A percentile compares a stretch with the other conserved stretches of the same genome.
phyloP scores from a whole-genome alignment of 2,797 vertebrate genomes.

The Ispidina picta region DNA sequence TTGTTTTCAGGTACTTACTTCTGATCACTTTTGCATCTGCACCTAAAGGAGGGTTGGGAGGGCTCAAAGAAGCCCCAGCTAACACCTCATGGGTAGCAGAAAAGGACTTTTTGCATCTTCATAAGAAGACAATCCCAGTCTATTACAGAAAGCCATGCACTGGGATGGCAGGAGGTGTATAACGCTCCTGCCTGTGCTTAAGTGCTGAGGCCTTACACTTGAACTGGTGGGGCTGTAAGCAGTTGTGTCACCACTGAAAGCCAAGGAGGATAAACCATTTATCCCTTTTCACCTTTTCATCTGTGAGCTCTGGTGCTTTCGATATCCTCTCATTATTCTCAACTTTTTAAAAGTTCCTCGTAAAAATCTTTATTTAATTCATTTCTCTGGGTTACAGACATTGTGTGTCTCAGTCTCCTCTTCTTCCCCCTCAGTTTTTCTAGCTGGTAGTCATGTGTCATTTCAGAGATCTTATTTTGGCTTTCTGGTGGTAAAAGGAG shows the following conservation, averaged over 20 bases:
- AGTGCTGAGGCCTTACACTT: background rate
- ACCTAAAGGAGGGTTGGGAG: background rate
- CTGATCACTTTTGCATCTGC: background rate
- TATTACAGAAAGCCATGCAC: background rate
- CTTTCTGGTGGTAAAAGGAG: constrained; percentile 51
- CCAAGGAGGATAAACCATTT: background rate
- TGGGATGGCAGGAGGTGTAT: background rate
- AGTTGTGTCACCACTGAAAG: constrained; percentile 57
- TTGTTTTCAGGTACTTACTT: background rate
- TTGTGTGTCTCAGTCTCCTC: background rate
- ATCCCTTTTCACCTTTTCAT: background rate
- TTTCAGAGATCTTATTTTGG: background rate
- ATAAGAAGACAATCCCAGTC: background rate
- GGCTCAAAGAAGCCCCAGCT: background rate
- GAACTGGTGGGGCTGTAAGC: constrained; percentile 7
- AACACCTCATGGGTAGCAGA: background rate
- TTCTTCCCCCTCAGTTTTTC: background rate
- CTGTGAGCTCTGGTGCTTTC: background rate
- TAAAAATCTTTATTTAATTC: background rate
- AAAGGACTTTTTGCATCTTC: background rate
- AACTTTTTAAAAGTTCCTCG: background rate
- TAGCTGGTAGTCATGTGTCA: background rate
- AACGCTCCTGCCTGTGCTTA: background rate
- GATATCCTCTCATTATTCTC: background rate
- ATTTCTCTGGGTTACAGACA: background rate